Percentiles rank a stretch among this genome's conserved stretches.
Conservation (phyloP, 1,140 invertebrate species). For the Holcopasites calliopsidis region DNA sequence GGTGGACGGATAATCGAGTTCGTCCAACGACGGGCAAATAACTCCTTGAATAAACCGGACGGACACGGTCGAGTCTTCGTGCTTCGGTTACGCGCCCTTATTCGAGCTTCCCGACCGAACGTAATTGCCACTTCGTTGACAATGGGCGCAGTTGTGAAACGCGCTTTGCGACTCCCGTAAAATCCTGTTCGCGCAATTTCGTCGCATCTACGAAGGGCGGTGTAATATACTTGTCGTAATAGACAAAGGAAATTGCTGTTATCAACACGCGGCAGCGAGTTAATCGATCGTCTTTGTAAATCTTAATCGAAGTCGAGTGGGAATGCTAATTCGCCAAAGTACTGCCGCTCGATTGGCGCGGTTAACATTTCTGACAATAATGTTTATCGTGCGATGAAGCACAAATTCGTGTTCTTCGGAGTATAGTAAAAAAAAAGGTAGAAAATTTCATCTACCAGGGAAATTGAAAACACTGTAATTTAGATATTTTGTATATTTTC, state of each 20-base stretch:
- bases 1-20: slow-evolving; percentile 58
- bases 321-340: neutral
- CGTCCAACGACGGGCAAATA: slow-evolving; percentile 52
- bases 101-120: no score
- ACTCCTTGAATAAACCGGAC: slow-evolving; percentile 6
- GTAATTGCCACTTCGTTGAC: no score
- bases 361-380: neutral
- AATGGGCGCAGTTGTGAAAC: no score
- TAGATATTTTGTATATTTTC: no score
- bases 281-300: neutral
- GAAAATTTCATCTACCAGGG: no score
- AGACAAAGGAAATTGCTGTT: no score
- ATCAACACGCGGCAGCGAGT: neutral
- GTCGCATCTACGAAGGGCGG: no score
- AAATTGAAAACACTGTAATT: no score
- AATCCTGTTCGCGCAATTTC: no score
- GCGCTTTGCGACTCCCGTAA: no score
- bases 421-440: no score
- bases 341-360: neutral
- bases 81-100: neutral
- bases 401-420: neutral
- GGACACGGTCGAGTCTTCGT: neutral
- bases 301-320: neutral
- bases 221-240: neutral
- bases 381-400: neutral